Percentiles rank a stretch among this genome's conserved stretches.
Conservation (phyloP, 1,140 invertebrate species). For the Arctopsyche grandis region DNA sequence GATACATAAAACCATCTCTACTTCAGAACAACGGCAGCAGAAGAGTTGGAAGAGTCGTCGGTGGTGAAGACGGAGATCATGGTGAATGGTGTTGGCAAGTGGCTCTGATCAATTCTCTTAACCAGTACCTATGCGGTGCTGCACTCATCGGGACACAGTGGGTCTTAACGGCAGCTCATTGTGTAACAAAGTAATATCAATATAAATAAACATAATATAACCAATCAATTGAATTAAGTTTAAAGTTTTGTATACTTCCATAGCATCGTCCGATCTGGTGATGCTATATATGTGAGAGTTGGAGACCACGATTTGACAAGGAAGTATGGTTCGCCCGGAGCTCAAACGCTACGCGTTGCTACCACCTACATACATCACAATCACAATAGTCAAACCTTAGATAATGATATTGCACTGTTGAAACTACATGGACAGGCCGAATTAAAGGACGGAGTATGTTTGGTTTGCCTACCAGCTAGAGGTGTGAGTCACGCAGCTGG, state of each 20-base stretch:
- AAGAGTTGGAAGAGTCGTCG: slow-evolving; percentile 79
- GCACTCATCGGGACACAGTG: slow-evolving; percentile 94
- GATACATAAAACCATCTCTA: slow-evolving; percentile 21
- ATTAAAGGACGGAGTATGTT: slow-evolving; percentile 79
- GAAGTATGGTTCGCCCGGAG: slow-evolving; percentile 87
- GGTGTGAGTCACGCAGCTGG: slow-evolving; percentile 87
- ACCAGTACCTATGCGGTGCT: slow-evolving; percentile 96
- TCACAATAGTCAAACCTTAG: slow-evolving; percentile 94
- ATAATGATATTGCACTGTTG: slow-evolving; percentile 94
- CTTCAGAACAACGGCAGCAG: slow-evolving; percentile 21
- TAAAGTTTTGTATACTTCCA: slow-evolving; percentile 54
- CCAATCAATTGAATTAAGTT: background rate
- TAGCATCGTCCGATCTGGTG: slow-evolving; percentile 90
- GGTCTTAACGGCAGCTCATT: slow-evolving; percentile 95
- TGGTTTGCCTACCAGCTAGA: slow-evolving; percentile 88
- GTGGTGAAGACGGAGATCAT: slow-evolving; percentile 88
- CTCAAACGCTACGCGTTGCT: slow-evolving; percentile 87
- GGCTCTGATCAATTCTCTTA: slow-evolving; percentile 90
- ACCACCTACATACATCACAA: slow-evolving; percentile 97
- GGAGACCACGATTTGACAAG: slow-evolving; percentile 92
- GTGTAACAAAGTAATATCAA: slow-evolving; percentile 85
- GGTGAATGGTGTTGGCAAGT: slow-evolving; percentile 97
- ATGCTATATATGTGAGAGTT: slow-evolving; percentile 90
- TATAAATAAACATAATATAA: background rate
- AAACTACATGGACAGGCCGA: slow-evolving; percentile 92